Evolutionary conservation across 1,140 invertebrate species (phyloP).

Genomic region (Pogonognathellus flavescens): DNA sequence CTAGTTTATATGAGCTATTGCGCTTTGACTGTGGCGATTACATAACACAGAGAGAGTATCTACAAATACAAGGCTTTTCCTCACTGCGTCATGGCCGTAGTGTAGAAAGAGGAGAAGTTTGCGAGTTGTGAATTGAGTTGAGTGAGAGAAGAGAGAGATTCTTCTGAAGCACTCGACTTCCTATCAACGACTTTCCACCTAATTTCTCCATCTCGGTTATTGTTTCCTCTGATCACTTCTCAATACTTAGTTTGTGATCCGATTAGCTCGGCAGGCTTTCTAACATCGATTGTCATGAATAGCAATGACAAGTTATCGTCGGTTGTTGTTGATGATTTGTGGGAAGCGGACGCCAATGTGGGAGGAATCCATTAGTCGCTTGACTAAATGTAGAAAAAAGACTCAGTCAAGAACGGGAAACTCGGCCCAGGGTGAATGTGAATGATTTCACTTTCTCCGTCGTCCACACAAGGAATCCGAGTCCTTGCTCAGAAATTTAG

Average conservation of each 20-base stretch:
- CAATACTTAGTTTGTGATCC: constrained; percentile 37
- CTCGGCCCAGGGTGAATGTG: constrained; percentile 57
- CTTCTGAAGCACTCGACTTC: constrained; percentile 3
- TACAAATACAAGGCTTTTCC: neutral
- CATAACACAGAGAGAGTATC: neutral
- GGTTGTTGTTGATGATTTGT: constrained; percentile 62
- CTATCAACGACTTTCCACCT: constrained; percentile 63
- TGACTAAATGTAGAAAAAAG: constrained; percentile 35
- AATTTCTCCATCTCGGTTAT: constrained; percentile 60
- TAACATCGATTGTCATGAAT: constrained; percentile 59
- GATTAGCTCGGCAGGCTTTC: constrained; percentile 32
- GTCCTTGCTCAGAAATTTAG: neutral
- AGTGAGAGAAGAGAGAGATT: constrained; percentile 16
- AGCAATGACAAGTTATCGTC: constrained; percentile 53
- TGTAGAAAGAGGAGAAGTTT: neutral
- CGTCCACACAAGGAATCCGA: neutral
- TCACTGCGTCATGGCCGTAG: neutral
- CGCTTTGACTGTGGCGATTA: neutral
- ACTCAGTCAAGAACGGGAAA: neutral
- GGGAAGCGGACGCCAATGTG: constrained; percentile 53
- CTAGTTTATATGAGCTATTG: neutral
- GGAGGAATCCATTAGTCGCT: constrained; percentile 61
- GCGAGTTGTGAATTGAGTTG: neutral
- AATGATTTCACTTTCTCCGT: constrained; percentile 58
- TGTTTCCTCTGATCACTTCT: constrained; percentile 57